Conservation (phyloP, 2,888 invertebrate species). For the Harmothoe impar region DNA sequence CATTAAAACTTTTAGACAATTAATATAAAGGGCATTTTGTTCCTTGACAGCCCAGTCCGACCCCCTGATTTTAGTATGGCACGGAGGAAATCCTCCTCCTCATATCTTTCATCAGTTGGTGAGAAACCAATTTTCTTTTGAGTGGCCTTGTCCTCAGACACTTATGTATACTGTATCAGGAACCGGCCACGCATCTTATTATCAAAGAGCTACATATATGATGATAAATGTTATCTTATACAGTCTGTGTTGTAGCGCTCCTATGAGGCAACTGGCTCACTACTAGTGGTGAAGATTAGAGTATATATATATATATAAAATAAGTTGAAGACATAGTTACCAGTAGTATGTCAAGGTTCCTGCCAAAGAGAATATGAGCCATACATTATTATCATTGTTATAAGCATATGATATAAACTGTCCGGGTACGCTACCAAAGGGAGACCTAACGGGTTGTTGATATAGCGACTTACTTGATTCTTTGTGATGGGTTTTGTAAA, state of each 20-base stretch:
- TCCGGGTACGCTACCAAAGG: not conserved
- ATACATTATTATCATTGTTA: not conserved
- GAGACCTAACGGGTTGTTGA: slow-evolving; percentile 15
- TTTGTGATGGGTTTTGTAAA: slow-evolving; percentile 35
- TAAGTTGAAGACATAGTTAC: not conserved
- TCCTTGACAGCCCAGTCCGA: too few species aligned
- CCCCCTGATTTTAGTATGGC: too few species aligned
- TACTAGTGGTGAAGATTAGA: not conserved
- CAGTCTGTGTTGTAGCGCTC: not conserved
- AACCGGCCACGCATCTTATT: slow-evolving; percentile 43
- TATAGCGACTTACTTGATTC: not conserved
- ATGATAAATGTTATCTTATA: not conserved
- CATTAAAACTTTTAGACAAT: too few species aligned
- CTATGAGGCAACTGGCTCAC: not conserved
- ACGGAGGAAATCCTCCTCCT: too few species aligned
- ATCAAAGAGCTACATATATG: not conserved
- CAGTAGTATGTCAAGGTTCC: slow-evolving; percentile 19
- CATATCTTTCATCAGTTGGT: too few species aligned
- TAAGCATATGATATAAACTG: not conserved
- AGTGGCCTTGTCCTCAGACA: not conserved
- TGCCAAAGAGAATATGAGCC: not conserved
- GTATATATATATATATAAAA: not conserved
- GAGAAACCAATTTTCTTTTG: too few species aligned
- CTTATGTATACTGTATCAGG: slow-evolving; percentile 25
- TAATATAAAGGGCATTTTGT: too few species aligned